Evolutionary conservation across 2,888 invertebrate genomes (phyloP), one percentile per base, ranked within the genome.

Genomic region (Parthenolecanium corni): DNA sequence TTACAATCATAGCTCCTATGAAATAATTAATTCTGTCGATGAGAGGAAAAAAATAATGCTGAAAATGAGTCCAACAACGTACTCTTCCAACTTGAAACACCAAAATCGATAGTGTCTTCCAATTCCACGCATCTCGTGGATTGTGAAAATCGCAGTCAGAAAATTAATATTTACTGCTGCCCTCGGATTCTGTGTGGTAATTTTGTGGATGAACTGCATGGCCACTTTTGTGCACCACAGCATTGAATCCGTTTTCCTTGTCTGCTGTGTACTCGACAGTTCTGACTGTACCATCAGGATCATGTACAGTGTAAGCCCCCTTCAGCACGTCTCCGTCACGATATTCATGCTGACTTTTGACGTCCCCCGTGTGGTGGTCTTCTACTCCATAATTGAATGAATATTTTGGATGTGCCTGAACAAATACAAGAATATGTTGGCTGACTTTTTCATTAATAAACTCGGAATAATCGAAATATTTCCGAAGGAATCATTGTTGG

Each of bases 171-270:
- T 57, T 47, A 20, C 47, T 61, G 44, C 40, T 25, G n/a, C 25
- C 44, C 9, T 53, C 54, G 20, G 54, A 18, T 40, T 36, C 53
- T 12, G 47, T 53, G 16, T 53, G 53, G 25, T 66, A 66, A 36
- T 66, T 51, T 38, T 67, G 66, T 1, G 68, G 68, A 53, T 69
- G 69, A 47, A 66, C 66, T 25, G 68, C 66, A 61, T 69, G 68
- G n/a, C 69, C 69, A 36, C 67, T 64, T 57, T 66, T 68, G 63
- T 69, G 68, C 14, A 69, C 69, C n/a, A 69, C 66, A 14, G 69
- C 69, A 67, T 69, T 70, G 66, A 69, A 70, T 62, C 69, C 69
- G 61, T 69, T 69, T 64, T 69, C 68, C 51, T 69, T 67, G 64
- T 69, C 69, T 23, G 69, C 69, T 12, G 67, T 68, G 67, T 69